Conservation (phyloP, 2,113 vertebrate genomes). For the Thryonomys swinderianus region DNA sequence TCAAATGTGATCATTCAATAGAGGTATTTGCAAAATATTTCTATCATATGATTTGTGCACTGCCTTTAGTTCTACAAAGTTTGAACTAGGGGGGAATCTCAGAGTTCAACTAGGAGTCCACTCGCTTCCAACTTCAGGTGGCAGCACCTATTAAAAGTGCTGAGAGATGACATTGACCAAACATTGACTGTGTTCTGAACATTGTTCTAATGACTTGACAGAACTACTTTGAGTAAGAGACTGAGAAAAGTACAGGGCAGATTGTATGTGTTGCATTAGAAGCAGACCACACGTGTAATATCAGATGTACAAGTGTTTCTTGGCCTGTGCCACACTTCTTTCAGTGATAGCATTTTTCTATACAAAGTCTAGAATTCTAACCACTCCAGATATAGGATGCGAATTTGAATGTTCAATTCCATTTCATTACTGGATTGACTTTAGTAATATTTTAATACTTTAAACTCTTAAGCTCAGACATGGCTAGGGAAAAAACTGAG, state of each 20-base stretch:
- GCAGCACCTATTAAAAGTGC: not conserved
- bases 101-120: not conserved
- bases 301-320: not conserved
- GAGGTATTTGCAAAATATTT: not conserved
- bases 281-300: not conserved
- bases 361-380: not conserved
- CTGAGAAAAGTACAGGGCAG: not conserved
- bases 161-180: not conserved
- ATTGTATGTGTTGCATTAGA: not conserved
- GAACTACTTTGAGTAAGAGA: not conserved
- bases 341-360: not conserved
- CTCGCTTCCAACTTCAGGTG: not conserved
- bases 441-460: slow-evolving; percentile 15
- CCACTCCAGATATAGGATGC: not conserved
- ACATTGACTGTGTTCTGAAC: not conserved
- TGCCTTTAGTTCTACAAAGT: not conserved
- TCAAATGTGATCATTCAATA: not conserved
- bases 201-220: not conserved
- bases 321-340: not conserved
- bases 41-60: not conserved
- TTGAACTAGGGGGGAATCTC: not conserved
- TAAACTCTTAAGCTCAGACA: not conserved
- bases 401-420: slow-evolving; percentile 18
- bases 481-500: not conserved
- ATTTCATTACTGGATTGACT: not conserved